Percentiles rank a stretch among this genome's conserved stretches.
These are phyloP conservation scores for Lasiurus cinereus DNA, from an alignment of 2,113 vertebrate genomes.

Conservation along the genomic window DNA sequence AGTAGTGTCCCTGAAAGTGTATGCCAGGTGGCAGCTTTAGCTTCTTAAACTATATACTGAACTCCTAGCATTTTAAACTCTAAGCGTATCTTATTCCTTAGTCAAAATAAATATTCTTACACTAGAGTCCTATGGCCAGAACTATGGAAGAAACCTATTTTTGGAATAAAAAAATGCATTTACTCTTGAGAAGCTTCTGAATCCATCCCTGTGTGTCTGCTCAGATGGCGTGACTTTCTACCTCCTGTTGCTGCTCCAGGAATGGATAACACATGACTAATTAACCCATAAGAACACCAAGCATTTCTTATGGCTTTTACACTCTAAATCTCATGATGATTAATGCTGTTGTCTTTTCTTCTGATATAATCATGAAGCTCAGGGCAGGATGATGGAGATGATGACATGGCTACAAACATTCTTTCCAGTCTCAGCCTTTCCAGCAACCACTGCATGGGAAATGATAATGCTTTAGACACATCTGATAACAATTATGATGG, in stretches of 20 bases:
- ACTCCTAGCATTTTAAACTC: background rate
- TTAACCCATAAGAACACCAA: background rate
- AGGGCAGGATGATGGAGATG: background rate
- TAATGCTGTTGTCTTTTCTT: background rate
- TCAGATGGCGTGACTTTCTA: background rate
- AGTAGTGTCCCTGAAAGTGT: background rate
- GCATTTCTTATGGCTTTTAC: background rate
- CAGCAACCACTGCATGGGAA: background rate
- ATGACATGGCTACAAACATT: background rate
- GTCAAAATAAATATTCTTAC: conserved; percentile 4
- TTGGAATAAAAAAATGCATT: conserved; percentile 14
- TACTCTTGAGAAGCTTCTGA: background rate
- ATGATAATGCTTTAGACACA: background rate
- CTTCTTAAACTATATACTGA: background rate
- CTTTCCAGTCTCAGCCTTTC: background rate
- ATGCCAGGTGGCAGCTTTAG: background rate
- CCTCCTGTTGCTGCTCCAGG: background rate
- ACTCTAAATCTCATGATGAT: background rate
- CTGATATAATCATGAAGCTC: background rate
- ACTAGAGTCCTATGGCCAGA: background rate
- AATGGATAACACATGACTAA: conserved; percentile 39
- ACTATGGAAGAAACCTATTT: background rate
- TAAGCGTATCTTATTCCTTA: background rate
- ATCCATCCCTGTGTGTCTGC: background rate
- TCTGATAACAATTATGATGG: conserved; percentile 37